Base-by-base conservation (phyloP, 1,140 invertebrate species). In the Trichonephila clavata region DNA sequence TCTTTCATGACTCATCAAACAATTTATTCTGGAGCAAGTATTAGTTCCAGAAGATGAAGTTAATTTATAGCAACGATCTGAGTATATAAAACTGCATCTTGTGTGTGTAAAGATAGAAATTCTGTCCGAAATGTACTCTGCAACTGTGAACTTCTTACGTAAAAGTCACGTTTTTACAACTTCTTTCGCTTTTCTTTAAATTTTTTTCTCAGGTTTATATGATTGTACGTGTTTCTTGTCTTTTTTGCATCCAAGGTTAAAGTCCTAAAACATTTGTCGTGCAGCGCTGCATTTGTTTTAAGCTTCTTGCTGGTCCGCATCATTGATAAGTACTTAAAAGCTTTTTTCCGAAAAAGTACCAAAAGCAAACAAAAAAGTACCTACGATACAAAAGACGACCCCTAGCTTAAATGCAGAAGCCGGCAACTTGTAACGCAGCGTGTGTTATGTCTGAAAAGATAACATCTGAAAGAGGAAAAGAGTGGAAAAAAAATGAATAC, bases 391-490 rank as follows among this genome's bases (percentile, higher is more conserved):
- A 77, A 13, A 77, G 27, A 39, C 24, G 32, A 39, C 71, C 71
- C 71, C 71, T 39, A 7, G 4, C 71, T 77, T 77, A 77, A 77
- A 77, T 39, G 83, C n/a, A 57, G 83, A 84, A 87, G 86, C 86
- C 86, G 50, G 86, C 86, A 63, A 65, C 61, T 77, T 77, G 71
- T 32, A 77, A 77, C 71, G 71, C 71, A 77, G 86, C 61, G 61
- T 84, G 86, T 63, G 61, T 39, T 63, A 43, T 87, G 61, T 87
- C 86, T 61, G 61, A 60, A 65, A 84, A 84, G 86, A 87, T 87
- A 87, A 87, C 59, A 87, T 87, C 86, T 43, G 61, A 61, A 27
- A 87, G 65, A 87, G 86, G 32, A n/a, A 27, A 65, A n/a, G 57
- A 63, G 84, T 20, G 21, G 1, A 63, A 87, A 87, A 87, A 63